Evolutionary conservation across 2,797 vertebrate species (phyloP), one percentile per base, ranked within the genome.

Genomic region (Cichlasoma orientale): DNA sequence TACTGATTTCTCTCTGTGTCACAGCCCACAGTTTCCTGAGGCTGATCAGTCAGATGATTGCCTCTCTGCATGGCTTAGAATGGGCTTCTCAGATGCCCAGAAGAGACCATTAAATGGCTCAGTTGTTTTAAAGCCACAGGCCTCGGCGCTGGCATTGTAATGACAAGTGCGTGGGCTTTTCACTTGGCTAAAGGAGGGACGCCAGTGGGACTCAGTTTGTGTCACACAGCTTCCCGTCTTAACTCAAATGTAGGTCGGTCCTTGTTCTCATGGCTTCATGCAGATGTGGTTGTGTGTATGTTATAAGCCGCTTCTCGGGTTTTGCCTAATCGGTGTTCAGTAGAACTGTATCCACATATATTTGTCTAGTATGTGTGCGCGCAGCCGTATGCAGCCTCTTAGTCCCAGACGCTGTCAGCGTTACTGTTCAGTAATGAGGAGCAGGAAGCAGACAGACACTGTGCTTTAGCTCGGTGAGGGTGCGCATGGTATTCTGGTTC

Each of bases 21-120:
- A 80, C 89, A 74, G 89, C 54, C 27, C 61, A 33, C 78, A n/a
- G 77, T 76, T 91, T 91, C 87, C 80, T 9, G 50, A 74, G 86
- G 86, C 91, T 72, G 92, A 94, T 93, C 89, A 87, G 89, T 83
- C 75, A 81, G 86, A 92, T 89, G 90, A 92, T 90, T 90, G 87
- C 89, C 56, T 90, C 90, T 79, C 92, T 83, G 88, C 78, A 9
- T 85, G 90, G 47, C 3, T 59, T 78, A 88, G 84, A 84, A 87
- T 70, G 71, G 74, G 82, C 80, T 80, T 72, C 75, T 86, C 83
- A 69, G 78, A 90, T 88, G 88, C 88, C 93, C 90, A 88, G 90
- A 92, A 86, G 90, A 92, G 88, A 79, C 83, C 88, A 92, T 92
- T 93, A 91, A 91, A 88, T 53, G 91, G 79, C 86, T 90, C 82